Conservation (phyloP, 1,140 invertebrate species). For the Aporrectodea caliginosa region DNA sequence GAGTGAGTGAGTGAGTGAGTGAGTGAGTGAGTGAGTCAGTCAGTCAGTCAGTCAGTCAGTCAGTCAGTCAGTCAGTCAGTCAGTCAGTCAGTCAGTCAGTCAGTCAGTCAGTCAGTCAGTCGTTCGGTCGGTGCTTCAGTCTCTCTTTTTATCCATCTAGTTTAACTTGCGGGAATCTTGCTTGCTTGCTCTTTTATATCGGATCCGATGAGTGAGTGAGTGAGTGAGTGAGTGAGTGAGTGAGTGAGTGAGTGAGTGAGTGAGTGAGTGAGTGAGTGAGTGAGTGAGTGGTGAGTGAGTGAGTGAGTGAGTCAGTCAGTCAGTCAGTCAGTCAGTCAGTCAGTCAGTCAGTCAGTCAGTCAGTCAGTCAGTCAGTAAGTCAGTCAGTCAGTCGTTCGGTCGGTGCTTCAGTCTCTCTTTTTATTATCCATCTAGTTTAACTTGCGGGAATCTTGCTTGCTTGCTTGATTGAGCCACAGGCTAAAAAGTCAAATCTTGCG, state of each 20-base stretch:
- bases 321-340: not conserved
- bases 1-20: constrained; percentile 21
- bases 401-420: too few relatives aligned
- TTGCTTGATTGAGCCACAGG: too few relatives aligned
- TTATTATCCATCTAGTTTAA: too few relatives aligned
- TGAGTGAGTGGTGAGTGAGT: too few relatives aligned
- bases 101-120: not conserved
- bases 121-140: too few relatives aligned
- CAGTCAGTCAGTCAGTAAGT: not conserved
- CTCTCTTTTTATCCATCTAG: too few relatives aligned
- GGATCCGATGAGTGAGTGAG: constrained; percentile 20
- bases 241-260: constrained; percentile 16
- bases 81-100: not conserved
- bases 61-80: not conserved
- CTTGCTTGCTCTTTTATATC: too few relatives aligned
- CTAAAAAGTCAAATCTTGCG: too few relatives aligned
- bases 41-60: not conserved
- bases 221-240: constrained; percentile 19
- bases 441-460: too few relatives aligned
- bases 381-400: too few relatives aligned
- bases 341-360: not conserved
- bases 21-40: constrained; percentile 8
- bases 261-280: not conserved
- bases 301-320: not conserved
- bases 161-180: too few relatives aligned